phyloP scores from a whole-genome alignment of 1,140 invertebrate species.

The Scaptomyza graminum region DNA sequence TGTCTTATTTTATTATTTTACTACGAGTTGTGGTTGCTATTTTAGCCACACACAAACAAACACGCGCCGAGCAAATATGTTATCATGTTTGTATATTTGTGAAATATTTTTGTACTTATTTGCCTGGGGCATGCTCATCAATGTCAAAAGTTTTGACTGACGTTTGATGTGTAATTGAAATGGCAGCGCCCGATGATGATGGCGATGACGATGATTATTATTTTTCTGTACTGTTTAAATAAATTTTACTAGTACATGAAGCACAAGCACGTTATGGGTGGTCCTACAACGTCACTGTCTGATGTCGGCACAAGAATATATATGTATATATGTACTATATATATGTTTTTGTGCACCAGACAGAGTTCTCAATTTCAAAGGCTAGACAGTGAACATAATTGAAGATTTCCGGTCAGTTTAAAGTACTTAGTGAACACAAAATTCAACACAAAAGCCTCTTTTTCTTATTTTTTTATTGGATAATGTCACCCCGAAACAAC shows the following conservation, averaged over 20 bases:
- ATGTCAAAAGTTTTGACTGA: slow-evolving; percentile 57
- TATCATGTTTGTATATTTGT: slow-evolving; percentile 36
- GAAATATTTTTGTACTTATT: slow-evolving; percentile 62
- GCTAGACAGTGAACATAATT: slow-evolving; percentile 56
- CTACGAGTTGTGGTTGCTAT: not conserved
- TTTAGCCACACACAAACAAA: not conserved
- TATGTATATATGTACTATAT: not conserved
- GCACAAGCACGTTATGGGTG: slow-evolving; percentile 58
- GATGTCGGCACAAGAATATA: not conserved
- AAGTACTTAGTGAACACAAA: slow-evolving; percentile 20
- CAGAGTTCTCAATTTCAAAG: slow-evolving; percentile 64
- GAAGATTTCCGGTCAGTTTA: slow-evolving; percentile 64
- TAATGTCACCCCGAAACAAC: slow-evolving; percentile 66
- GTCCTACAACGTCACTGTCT: slow-evolving; percentile 31
- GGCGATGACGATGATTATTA: too few species aligned
- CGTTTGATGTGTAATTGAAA: slow-evolving; percentile 77
- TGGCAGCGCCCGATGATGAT: slow-evolving; percentile 51
- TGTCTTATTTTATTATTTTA: not conserved
- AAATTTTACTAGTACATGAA: slow-evolving; percentile 9
- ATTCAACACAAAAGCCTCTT: slow-evolving; percentile 28
- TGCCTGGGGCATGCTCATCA: slow-evolving; percentile 32
- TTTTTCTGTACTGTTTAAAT: slow-evolving; percentile 44
- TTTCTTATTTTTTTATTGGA: slow-evolving; percentile 60
- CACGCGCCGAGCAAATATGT: not conserved
- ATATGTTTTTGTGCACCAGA: not conserved